Conservation (phyloP, 2,797 vertebrate species). For the Malurus splendens region DNA sequence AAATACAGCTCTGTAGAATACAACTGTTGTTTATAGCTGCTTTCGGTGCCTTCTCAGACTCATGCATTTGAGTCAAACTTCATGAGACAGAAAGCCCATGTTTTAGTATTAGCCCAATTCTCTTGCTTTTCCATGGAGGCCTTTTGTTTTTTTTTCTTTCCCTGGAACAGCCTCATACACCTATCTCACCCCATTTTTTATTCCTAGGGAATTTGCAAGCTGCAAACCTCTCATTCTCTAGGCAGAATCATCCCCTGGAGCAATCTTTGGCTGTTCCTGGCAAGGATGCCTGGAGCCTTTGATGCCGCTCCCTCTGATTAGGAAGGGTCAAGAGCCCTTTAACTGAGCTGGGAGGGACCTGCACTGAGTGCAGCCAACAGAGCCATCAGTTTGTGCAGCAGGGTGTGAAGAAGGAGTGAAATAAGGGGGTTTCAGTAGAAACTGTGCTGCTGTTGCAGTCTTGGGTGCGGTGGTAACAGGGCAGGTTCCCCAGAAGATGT, state of each 20-base stretch:
- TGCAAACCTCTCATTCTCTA: neutral
- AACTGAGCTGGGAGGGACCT: neutral
- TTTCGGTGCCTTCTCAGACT: neutral
- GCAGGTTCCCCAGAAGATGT: neutral
- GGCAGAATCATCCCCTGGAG: neutral
- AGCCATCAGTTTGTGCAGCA: neutral
- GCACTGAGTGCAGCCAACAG: neutral
- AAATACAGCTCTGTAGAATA: neutral
- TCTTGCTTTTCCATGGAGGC: neutral
- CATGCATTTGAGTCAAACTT: neutral
- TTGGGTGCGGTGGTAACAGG: neutral
- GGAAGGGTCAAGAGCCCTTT: neutral
- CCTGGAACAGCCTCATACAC: neutral
- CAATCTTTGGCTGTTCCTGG: neutral
- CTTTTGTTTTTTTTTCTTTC: neutral
- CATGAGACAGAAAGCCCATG: neutral
- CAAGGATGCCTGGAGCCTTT: neutral
- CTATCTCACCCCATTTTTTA: neutral
- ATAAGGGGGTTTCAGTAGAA: fast-evolving
- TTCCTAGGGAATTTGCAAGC: neutral
- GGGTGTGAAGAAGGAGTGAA: neutral
- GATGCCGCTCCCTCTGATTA: neutral
- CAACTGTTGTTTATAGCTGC: neutral
- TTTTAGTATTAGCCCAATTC: neutral
- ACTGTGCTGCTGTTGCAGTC: neutral